Evolutionary conservation across 2,888 invertebrate species (phyloP).

Genomic region (Glaucopsyche alexis): DNA sequence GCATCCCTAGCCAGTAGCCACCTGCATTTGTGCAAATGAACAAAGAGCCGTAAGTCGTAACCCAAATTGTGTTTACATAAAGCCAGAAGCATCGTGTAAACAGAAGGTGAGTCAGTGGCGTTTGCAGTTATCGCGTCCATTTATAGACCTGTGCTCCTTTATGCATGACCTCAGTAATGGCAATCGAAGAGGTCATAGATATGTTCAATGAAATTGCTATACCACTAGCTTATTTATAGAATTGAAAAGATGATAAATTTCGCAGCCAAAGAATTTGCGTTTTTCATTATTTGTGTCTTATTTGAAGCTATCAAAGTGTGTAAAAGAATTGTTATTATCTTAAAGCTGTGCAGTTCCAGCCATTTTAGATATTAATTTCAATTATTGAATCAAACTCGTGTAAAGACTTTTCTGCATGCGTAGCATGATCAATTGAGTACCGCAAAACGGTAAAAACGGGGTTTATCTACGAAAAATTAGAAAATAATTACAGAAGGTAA

Average conservation of each 20-base stretch:
- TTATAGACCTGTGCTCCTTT: conserved; percentile 49
- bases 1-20: not conserved
- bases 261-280: too few relatives aligned
- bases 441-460: too few relatives aligned
- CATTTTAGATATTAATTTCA: too few relatives aligned
- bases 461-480: too few relatives aligned
- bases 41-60: conserved; percentile 13
- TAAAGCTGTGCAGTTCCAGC: too few relatives aligned
- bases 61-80: conserved; percentile 30
- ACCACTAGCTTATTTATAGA: not conserved
- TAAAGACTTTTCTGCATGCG: too few relatives aligned
- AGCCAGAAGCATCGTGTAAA: conserved; percentile 43
- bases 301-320: too few relatives aligned
- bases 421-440: too few relatives aligned
- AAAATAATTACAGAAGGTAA: not conserved
- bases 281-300: too few relatives aligned
- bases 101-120: conserved; percentile 56
- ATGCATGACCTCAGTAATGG: conserved; percentile 37
- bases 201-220: conserved; percentile 25
- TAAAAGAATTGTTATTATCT: too few relatives aligned
- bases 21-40: conserved; percentile 24
- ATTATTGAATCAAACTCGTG: too few relatives aligned
- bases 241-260: not conserved
- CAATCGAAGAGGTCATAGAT: conserved; percentile 36
- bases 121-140: conserved; percentile 54